These are phyloP conservation scores for Mesocricetus auratus DNA, from an alignment of 2,113 vertebrate species.

Conservation along the genomic window DNA sequence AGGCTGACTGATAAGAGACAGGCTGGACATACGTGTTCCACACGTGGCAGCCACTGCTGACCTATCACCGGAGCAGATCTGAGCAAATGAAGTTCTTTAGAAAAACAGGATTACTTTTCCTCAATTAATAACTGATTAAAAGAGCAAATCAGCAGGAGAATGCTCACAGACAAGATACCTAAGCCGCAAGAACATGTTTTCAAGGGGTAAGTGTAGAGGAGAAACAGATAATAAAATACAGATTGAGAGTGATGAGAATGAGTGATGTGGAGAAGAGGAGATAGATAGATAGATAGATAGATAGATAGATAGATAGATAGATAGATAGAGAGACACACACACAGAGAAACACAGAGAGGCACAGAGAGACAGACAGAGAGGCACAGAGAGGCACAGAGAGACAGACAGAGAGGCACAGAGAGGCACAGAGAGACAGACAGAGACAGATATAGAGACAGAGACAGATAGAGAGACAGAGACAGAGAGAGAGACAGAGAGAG, in stretches of 20 bases:
- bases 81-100: conserved; percentile 67
- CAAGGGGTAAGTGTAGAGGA: not conserved
- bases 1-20: not conserved
- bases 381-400: no score
- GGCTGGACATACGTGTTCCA: conserved; percentile 21
- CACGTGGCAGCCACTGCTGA: conserved; percentile 41
- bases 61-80: conserved; percentile 58
- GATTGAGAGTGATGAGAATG: not conserved
- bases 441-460: no score
- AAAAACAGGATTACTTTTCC: conserved; percentile 69
- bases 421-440: not conserved
- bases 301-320: not conserved
- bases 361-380: no score
- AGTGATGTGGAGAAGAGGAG: no score
- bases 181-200: not conserved
- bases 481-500: no score
- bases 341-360: no score
- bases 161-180: not conserved
- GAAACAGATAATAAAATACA: not conserved
- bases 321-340: no score
- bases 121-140: conserved; percentile 68
- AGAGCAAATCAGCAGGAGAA: conserved; percentile 57
- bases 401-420: no score
- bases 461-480: no score
- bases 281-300: not conserved